Percentiles rank a stretch among this genome's conserved stretches.
phyloP scores from a whole-genome alignment of 2,113 vertebrate species.

The Saguinus midas region DNA sequence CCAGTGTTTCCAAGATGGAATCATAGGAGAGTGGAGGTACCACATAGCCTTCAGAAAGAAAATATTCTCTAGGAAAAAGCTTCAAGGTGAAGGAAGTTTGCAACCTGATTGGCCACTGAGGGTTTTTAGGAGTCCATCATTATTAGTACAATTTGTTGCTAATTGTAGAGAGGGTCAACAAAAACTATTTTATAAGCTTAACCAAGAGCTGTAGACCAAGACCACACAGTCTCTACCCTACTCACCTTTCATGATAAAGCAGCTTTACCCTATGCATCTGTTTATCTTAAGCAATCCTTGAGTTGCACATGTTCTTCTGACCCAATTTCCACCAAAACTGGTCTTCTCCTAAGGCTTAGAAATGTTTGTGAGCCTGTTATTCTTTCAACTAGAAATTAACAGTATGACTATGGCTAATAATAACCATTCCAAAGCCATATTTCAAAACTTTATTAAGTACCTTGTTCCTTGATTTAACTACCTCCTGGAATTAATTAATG shows the following conservation, averaged over 20 bases:
- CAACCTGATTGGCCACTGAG: background rate
- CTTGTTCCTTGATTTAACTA: constrained; percentile 8
- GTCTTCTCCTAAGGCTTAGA: constrained; percentile 8
- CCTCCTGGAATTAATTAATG: constrained; percentile 45
- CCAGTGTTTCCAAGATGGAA: constrained; percentile 42
- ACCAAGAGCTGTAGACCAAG: background rate
- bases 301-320: background rate
- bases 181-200: constrained; percentile 39
- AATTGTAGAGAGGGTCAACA: background rate
- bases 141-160: constrained; percentile 47
- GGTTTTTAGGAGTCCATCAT: constrained; percentile 36
- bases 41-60: background rate
- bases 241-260: background rate
- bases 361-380: constrained; percentile 8
- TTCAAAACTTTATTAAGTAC: constrained; percentile 25
- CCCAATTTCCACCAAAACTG: background rate
- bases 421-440: constrained; percentile 38
- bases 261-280: background rate
- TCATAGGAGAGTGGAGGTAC: background rate
- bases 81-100: background rate
- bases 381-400: constrained; percentile 36
- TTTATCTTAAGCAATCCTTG: background rate
- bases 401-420: background rate
- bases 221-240: background rate
- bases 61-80: constrained; percentile 22